Base-by-base conservation (phyloP, 2,888 invertebrate species). In the Abrostola tripartita region DNA sequence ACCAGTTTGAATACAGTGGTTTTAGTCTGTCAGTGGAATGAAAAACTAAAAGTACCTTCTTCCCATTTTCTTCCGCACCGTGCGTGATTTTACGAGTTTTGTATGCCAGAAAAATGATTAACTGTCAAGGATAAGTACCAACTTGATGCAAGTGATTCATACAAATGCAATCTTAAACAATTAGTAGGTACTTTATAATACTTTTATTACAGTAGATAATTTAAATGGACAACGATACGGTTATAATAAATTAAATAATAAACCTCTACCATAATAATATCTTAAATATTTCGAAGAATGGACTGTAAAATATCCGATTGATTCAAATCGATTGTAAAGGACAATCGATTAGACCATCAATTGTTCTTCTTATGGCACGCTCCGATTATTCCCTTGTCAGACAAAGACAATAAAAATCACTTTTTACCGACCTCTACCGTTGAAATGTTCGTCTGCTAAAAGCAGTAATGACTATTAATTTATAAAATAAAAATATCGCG, bases 341-440 rank as follows among this genome's bases (percentile, higher is more conserved):
- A 75, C 65, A 73, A 75, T 75, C 14, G 61, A 57, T 55, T 52
- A 35, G 36, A 10, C 40, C 47, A 56, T 40, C 73, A 62, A 69
- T 75, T 72, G 65, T 68, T 54, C 63, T 68, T 57, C 40, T 59
- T 14, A 37, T 24, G 63, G 49, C 12, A 61, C 55, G 76, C 66
- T 75, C 75, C 50, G 61, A 61, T 75, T 67, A 62, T 59, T 70
- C 47, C 37, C 35, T 61, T 47, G 38, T 40, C 14, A 5, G 42
- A 40, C 37, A 14, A 38, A 24, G 40, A 56, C 57, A 55, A 68
- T 55, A 41, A 58, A 65, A 41, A 52, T 10, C 41, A n/a, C 38
- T 38, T 55, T 63, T 40, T 63, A 52, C 14, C 35, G 2, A 57
- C 64, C 64, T 57, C 14, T 57, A 53, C 24, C 24, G 24, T 24